These are phyloP conservation scores for Delichon dasypus DNA, from an alignment of 2,797 vertebrate species.

Conservation along the genomic window DNA sequence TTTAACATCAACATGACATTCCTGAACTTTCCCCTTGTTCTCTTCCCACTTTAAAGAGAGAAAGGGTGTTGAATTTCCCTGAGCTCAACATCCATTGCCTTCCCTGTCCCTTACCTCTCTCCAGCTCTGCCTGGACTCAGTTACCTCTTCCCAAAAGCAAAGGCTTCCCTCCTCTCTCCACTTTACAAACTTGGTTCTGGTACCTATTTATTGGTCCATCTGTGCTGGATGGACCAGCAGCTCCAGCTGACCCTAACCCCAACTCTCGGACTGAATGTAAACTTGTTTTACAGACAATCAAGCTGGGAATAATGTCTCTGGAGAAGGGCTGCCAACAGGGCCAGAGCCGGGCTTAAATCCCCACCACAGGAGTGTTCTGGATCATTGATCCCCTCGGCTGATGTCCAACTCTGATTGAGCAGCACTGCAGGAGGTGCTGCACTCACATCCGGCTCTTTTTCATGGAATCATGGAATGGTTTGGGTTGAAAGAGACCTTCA, in stretches of 20 bases:
- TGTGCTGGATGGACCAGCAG: background rate
- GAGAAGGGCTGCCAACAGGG: background rate
- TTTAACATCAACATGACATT: background rate
- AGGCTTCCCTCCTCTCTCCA: accelerated
- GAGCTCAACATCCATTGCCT: background rate
- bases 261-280: background rate
- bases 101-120: background rate
- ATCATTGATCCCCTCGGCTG: accelerated
- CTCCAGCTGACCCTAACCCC: background rate
- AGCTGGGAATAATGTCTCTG: accelerated
- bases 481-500: background rate
- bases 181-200: background rate
- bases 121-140: background rate
- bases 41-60: background rate
- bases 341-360: accelerated
- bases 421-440: background rate
- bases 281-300: background rate
- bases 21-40: background rate
- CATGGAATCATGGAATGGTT: background rate
- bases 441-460: accelerated
- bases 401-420: accelerated
- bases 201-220: background rate
- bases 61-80: background rate
- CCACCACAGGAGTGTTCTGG: background rate
- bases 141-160: accelerated